phyloP scores from a whole-genome alignment of 2,888 invertebrate genomes.

The Chymomyza caudatula region DNA sequence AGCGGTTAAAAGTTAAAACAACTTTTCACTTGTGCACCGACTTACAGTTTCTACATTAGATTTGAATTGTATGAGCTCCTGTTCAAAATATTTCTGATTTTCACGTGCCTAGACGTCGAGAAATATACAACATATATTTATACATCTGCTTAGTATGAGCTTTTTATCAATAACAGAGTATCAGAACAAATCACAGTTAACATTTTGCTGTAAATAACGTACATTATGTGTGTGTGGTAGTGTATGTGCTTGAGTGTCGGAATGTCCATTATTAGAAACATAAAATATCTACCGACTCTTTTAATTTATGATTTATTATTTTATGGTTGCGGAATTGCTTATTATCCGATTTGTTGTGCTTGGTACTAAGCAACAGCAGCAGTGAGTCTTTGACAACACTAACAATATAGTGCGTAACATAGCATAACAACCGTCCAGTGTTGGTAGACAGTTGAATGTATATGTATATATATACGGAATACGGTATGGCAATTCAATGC shows the following conservation, averaged over 20 bases:
- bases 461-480: conserved; percentile 6
- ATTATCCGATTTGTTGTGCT: not conserved
- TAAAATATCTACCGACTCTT: conserved; percentile 76
- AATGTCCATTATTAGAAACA: conserved; percentile 25
- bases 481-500: conserved; percentile 62
- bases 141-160: not conserved
- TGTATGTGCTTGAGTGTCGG: conserved; percentile 21
- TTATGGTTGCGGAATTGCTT: too few species aligned
- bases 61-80: conserved; percentile 75
- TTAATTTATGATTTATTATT: conserved; percentile 26
- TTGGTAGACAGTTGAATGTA: conserved; percentile 34
- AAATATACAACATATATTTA: conserved; percentile 55
- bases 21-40: conserved; percentile 33
- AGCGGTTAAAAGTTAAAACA: not conserved
- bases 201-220: conserved; percentile 2
- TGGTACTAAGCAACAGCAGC: conserved; percentile 19
- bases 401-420: not conserved
- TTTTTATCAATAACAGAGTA: not conserved
- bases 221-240: conserved; percentile 18
- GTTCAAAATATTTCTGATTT: conserved; percentile 73
- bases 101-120: conserved; percentile 75
- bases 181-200: conserved; percentile 24
- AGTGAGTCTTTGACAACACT: not conserved
- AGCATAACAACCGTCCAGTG: conserved; percentile 26
- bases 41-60: conserved; percentile 74